A percentile compares a stretch with the other conserved stretches of the same genome.
phyloP scores from a whole-genome alignment of 2,113 vertebrate genomes.

The Actenoides lindsayi region DNA sequence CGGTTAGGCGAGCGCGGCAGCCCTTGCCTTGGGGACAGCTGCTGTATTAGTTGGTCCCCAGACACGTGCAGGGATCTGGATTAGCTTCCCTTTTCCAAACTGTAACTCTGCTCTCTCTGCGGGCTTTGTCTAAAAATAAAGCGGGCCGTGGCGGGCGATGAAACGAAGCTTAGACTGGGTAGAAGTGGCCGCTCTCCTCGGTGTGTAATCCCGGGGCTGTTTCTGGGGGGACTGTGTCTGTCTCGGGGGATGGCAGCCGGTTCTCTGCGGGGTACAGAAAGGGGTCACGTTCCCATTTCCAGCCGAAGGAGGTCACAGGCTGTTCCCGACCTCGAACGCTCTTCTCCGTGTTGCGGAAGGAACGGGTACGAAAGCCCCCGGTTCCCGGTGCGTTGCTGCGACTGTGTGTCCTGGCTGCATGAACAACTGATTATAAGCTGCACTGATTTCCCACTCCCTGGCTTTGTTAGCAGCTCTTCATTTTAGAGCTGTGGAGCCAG shows the following conservation, averaged over 20 bases:
- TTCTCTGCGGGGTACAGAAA: background rate
- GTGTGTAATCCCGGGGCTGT: background rate
- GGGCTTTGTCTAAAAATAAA: background rate
- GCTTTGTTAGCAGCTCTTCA: background rate
- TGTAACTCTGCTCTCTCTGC: background rate
- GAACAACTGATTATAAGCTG: background rate
- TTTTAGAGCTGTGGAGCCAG: background rate
- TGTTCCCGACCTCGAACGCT: background rate
- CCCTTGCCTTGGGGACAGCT: background rate
- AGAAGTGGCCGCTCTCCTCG: background rate
- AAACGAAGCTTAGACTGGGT: background rate
- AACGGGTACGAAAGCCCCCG: background rate
- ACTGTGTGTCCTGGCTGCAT: background rate
- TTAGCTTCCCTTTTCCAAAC: background rate
- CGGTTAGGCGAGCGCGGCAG: background rate
- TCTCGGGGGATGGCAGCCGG: fast-evolving
- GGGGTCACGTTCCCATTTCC: background rate
- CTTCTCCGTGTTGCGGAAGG: background rate
- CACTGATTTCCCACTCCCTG: background rate
- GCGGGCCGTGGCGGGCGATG: fast-evolving
- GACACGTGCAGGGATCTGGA: background rate
- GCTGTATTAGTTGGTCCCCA: background rate
- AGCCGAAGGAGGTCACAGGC: background rate
- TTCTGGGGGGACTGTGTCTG: fast-evolving
- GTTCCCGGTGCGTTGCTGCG: background rate